A percentile compares a stretch with the other conserved stretches of the same genome.
These are phyloP conservation scores for Harlomillsia oculata DNA, from an alignment of 1,140 invertebrate species.

Conservation along the genomic window DNA sequence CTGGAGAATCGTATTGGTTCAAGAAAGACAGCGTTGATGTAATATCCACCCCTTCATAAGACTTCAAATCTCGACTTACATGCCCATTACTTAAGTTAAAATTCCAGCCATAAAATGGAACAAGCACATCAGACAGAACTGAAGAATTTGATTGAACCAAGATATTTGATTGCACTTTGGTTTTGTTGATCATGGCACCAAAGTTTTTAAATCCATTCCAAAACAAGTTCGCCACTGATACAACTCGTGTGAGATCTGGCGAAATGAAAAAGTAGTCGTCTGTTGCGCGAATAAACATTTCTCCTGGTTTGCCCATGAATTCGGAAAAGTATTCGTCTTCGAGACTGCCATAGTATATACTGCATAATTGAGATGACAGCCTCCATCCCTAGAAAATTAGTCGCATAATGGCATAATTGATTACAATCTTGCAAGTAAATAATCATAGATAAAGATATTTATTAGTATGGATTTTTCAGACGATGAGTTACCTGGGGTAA, in stretches of 20 bases:
- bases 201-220: neutral
- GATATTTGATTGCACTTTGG: slow-evolving; percentile 17
- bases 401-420: neutral
- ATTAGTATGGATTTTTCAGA: no score
- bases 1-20: neutral
- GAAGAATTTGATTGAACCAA: slow-evolving; percentile 2
- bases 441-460: neutral
- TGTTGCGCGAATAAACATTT: slow-evolving; percentile 20
- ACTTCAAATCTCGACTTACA: slow-evolving; percentile 16
- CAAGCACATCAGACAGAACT: no score
- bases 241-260: neutral
- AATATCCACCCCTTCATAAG: slow-evolving; percentile 21
- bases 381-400: slow-evolving; percentile 22
- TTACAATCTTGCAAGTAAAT: neutral
- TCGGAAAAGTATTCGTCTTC: slow-evolving; percentile 6
- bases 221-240: neutral
- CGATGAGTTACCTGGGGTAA: slow-evolving; percentile 19
- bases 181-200: neutral
- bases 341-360: slow-evolving; percentile 29
- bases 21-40: slow-evolving; percentile 1
- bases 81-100: slow-evolving; percentile 24
- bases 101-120: slow-evolving; percentile 27
- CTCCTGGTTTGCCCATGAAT: slow-evolving; percentile 3
- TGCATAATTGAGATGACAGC: slow-evolving; percentile 20
- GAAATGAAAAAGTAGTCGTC: slow-evolving; percentile 30